These are phyloP conservation scores for Nemotelus nigrinus DNA, from an alignment of 2,888 invertebrate species.

Conservation along the genomic window DNA sequence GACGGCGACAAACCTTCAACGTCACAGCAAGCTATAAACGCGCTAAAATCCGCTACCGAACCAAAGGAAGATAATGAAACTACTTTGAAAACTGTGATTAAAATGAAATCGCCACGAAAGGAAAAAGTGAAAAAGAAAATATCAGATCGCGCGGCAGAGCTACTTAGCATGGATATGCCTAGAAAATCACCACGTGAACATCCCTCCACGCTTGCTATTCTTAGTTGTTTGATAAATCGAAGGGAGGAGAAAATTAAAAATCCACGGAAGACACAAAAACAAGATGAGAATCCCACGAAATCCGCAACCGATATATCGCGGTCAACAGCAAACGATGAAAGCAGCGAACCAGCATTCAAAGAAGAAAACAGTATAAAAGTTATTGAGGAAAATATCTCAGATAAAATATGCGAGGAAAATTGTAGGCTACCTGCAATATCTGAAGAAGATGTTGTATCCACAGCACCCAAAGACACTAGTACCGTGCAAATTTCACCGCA, in stretches of 20 bases:
- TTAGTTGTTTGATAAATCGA: conserved; percentile 73
- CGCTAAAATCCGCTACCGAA: conserved; percentile 1
- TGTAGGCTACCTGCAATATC: background rate
- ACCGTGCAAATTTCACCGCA: conserved; percentile 58
- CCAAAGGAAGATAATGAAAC: background rate
- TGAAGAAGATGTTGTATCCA: conserved; percentile 42
- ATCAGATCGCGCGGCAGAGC: conserved; percentile 51
- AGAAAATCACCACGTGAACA: conserved; percentile 89
- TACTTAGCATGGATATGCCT: conserved; percentile 65
- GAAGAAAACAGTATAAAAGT: background rate
- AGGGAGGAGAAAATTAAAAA: conserved; percentile 54
- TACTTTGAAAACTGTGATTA: background rate
- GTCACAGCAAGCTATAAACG: conserved; percentile 45
- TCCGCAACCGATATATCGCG: background rate
- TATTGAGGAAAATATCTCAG: conserved; percentile 59
- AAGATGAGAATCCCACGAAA: background rate
- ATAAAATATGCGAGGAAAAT: background rate
- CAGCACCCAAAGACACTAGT: background rate
- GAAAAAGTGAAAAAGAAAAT: conserved; percentile 52
- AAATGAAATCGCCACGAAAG: conserved; percentile 9
- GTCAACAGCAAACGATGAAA: background rate
- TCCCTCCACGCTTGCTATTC: conserved; percentile 85
- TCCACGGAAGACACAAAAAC: background rate
- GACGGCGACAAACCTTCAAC: conserved; percentile 51
- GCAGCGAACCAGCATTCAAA: conserved; percentile 57